phyloP scores from a whole-genome alignment of 2,113 vertebrate species.

The Numida meleagris region DNA sequence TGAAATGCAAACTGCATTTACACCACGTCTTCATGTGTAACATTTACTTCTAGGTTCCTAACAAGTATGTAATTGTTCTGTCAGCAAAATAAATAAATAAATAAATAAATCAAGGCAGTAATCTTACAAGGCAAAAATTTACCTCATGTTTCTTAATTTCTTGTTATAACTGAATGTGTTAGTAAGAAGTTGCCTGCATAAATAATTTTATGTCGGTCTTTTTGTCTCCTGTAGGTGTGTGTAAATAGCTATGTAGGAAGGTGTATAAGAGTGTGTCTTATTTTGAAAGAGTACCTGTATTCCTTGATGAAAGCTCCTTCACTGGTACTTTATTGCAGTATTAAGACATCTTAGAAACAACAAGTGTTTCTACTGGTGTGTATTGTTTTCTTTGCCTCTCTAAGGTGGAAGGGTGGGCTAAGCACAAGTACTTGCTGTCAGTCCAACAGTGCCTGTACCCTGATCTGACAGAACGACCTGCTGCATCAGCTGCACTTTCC shows the following conservation, averaged over 20 bases:
- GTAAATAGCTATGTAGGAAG: neutral
- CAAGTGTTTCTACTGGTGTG: neutral
- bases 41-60: neutral
- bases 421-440: neutral
- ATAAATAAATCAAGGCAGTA: neutral
- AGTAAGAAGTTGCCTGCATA: neutral
- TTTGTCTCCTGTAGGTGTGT: neutral
- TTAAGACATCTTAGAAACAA: neutral
- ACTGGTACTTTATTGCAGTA: neutral
- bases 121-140: neutral
- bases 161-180: neutral
- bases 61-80: neutral
- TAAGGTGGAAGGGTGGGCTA: neutral
- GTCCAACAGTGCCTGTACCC: neutral
- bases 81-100: neutral
- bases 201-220: neutral
- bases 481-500: neutral
- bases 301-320: constrained; percentile 1
- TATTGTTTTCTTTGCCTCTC: neutral
- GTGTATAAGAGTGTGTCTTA: neutral
- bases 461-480: neutral
- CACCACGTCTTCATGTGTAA: neutral
- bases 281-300: constrained; percentile 2
- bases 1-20: neutral
- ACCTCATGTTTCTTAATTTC: neutral